These are phyloP conservation scores for Squalus acanthias DNA, from an alignment of 2,797 vertebrate species.

Conservation along the genomic window DNA sequence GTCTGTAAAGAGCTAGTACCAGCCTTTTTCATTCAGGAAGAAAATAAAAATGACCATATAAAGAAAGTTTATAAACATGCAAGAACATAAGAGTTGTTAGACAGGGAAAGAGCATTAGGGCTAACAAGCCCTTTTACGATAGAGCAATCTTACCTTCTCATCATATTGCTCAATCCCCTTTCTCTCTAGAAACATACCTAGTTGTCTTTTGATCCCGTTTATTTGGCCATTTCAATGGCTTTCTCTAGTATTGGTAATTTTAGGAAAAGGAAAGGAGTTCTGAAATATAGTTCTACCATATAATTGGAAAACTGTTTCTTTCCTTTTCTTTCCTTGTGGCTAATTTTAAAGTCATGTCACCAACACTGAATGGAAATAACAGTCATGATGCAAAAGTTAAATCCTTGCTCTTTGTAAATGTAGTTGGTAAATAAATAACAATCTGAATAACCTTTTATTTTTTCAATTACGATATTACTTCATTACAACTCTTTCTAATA, in stretches of 20 bases:
- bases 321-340: not conserved
- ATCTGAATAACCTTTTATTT: not conserved
- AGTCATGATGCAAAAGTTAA: not conserved
- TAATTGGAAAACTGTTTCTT: no score
- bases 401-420: not conserved
- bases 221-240: not conserved
- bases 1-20: not conserved
- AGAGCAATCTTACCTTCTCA: not conserved
- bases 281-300: not conserved
- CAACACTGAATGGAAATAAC: not conserved
- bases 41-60: not conserved
- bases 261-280: not conserved
- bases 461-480: not conserved
- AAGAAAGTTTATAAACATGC: not conserved
- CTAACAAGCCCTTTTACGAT: not conserved
- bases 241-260: not conserved
- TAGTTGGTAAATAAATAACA: not conserved
- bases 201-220: not conserved
- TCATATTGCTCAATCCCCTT: not conserved
- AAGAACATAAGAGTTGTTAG: not conserved
- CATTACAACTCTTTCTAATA: not conserved
- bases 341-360: not conserved
- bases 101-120: not conserved
- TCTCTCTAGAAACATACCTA: not conserved
- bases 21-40: not conserved